Conservation (phyloP, 2,888 invertebrate species). For the Cephalotes varians region DNA sequence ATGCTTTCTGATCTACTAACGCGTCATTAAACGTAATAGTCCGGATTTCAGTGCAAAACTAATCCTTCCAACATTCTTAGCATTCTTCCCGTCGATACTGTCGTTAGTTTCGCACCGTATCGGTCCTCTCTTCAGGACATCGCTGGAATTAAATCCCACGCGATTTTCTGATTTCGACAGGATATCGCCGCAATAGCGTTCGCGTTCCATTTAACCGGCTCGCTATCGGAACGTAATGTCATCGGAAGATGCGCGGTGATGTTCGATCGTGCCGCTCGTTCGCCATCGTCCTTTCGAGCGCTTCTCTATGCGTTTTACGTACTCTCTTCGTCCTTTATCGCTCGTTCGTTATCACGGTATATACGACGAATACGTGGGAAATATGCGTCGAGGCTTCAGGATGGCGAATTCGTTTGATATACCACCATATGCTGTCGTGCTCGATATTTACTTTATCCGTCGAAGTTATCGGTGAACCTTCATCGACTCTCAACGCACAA, state of each 20-base stretch:
- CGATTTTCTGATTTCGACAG: not conserved
- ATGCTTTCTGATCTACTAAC: not conserved
- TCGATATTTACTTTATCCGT: constrained; percentile 24
- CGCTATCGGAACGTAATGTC: constrained; percentile 26
- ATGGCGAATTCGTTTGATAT: constrained; percentile 22
- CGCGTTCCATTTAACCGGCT: constrained; percentile 35
- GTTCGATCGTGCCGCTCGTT: constrained; percentile 7
- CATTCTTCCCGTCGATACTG: not conserved
- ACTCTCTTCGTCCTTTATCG: constrained; percentile 18
- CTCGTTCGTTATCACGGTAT: constrained; percentile 23
- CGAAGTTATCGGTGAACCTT: constrained; percentile 40
- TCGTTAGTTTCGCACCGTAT: constrained; percentile 12
- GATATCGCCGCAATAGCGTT: constrained; percentile 7
- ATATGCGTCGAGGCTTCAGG: not conserved
- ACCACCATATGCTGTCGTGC: constrained; percentile 55
- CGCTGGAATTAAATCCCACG: constrained; percentile 5
- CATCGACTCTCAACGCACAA: constrained; percentile 59
- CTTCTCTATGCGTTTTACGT: not conserved
- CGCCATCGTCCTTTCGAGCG: not conserved
- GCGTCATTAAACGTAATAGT: constrained; percentile 5
- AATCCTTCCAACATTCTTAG: not conserved
- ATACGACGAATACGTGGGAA: constrained; percentile 19
- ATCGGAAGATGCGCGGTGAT: constrained; percentile 17
- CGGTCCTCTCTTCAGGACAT: constrained; percentile 11
- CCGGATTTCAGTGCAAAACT: not conserved